Evolutionary conservation across 2,113 vertebrate species (phyloP).

Genomic region (Pterophyllum scalare): DNA sequence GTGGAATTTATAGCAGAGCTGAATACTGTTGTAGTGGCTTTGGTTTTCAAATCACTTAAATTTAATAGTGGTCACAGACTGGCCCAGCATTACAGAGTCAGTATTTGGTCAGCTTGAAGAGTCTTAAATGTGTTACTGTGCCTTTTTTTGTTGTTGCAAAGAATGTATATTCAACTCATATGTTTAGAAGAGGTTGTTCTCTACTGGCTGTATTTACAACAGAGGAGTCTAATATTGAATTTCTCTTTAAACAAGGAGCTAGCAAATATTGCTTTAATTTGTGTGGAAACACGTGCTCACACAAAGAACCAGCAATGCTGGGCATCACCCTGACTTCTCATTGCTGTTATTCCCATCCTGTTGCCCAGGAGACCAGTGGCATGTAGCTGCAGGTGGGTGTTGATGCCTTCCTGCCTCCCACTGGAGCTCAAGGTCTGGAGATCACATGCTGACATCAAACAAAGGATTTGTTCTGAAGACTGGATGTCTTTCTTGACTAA

Average conservation of each 20-base stretch:
- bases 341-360: constrained; percentile 59
- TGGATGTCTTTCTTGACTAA: not conserved
- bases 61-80: not conserved
- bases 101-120: not conserved
- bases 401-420: constrained; percentile 50
- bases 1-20: not conserved
- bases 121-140: not conserved
- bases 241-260: constrained; percentile 17
- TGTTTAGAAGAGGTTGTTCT: not conserved
- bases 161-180: not conserved
- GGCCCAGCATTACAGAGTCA: not conserved
- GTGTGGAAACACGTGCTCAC: constrained; percentile 15
- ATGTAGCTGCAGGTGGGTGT: constrained; percentile 67
- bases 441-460: constrained; percentile 56
- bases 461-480: constrained; percentile 23
- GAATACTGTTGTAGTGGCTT: not conserved
- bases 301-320: constrained; percentile 35
- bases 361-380: constrained; percentile 70
- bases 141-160: not conserved
- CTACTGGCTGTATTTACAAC: not conserved
- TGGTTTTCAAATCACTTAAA: not conserved
- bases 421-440: constrained; percentile 48
- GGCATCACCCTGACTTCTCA: constrained; percentile 56
- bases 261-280: constrained; percentile 24
- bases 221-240: not conserved